phyloP scores from a whole-genome alignment of 2,888 invertebrate species.

The Lasioglossum malachurum region DNA sequence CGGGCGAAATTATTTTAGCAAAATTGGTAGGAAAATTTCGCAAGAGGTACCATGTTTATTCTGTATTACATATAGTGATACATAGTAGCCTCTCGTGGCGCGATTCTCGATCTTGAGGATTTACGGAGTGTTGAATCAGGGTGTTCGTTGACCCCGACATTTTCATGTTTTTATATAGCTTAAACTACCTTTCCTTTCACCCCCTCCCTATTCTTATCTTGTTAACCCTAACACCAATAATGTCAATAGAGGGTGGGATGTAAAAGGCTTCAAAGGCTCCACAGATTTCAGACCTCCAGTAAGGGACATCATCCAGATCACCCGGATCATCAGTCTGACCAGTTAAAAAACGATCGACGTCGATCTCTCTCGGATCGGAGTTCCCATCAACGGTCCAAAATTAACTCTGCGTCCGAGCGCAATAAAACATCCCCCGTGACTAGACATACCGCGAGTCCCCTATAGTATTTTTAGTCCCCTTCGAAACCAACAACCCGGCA shows the following conservation, averaged over 20 bases:
- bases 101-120: background rate
- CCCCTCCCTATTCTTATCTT: background rate
- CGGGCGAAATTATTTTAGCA: background rate
- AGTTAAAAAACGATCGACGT: background rate
- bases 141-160: background rate
- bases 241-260: background rate
- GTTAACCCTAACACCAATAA: background rate
- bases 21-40: background rate
- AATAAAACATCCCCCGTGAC: slow-evolving; percentile 1
- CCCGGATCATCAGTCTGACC: background rate
- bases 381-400: background rate
- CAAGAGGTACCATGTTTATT: background rate
- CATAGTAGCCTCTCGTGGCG: background rate
- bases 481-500: background rate
- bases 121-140: background rate
- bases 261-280: background rate
- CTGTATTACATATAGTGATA: background rate
- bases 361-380: background rate
- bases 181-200: background rate
- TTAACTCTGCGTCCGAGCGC: background rate
- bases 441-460: slow-evolving; percentile 9
- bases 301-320: background rate
- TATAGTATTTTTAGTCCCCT: slow-evolving; percentile 48
- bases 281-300: background rate
- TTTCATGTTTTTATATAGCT: background rate